Evolutionary conservation across 2,113 vertebrate species (phyloP), one percentile per base, ranked within the genome.

Genomic region (Microtus pennsylvanicus): DNA sequence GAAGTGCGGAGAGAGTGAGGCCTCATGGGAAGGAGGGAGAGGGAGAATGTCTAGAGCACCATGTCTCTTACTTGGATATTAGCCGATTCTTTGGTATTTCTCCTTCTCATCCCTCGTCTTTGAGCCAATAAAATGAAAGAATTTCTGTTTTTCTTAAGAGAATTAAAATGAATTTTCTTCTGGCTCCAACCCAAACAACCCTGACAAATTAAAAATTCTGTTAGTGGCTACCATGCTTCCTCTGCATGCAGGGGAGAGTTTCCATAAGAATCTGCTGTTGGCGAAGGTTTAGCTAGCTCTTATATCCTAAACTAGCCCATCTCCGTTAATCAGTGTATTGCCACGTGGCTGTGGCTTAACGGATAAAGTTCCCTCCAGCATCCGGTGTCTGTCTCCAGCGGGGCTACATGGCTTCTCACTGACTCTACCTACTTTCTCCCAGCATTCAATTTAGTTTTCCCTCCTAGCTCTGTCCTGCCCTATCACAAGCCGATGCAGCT

Each of bases 61-160:
- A 72, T 33, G 3, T 85, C 61, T 88, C 58, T 89, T 65, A 35
- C 28, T 91, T 90, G 65, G 38, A 90, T 69, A 52, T 28, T 42
- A 63, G 7, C 35, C 12, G 16, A 1, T 78, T 42, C 13, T 26
- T 6, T 8, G 24, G 7, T 3, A 12, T 33, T 10, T 47, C 19
- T 17, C 2, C 58, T 21, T 26, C 16, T 55, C 26, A 80, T 78
- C 88, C 16, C 28, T 75, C 30, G 4, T 69, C 90, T 95, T 38
- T 85, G 65, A 95, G 47, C 38, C 81, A 91, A 90, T 65, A 89
- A 70, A 85, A 75, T 74, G 85, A 55, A 58, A 83, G 5, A 52
- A 45, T 69, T 80, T 89, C 26, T 2, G 14, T 77, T 91, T 89
- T 93, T 55, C 3, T 9, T 70, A 70, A 63, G 28, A 69, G 28